Conservation (phyloP, 2,797 vertebrate species). For the Hypotaenidia okinawae region DNA sequence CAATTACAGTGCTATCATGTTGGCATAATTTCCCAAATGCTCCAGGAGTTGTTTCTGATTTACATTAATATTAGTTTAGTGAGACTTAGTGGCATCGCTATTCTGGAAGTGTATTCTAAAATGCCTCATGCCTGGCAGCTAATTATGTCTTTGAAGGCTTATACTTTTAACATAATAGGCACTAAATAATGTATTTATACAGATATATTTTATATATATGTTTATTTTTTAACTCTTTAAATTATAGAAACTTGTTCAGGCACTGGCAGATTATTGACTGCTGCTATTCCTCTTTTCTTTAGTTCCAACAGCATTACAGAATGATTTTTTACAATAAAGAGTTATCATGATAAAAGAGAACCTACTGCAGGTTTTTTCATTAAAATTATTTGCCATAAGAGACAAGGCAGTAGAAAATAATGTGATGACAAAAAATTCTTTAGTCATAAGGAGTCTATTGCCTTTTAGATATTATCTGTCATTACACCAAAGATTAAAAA, state of each 20-base stretch:
- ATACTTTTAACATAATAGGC: background rate
- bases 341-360: background rate
- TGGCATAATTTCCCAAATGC: background rate
- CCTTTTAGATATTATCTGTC: background rate
- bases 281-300: background rate
- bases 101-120: slow-evolving; percentile 22
- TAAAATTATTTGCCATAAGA: background rate
- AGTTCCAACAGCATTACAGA: background rate
- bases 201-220: background rate
- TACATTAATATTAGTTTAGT: slow-evolving; percentile 23
- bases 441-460: background rate
- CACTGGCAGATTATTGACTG: background rate
- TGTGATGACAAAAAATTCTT: background rate
- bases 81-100: background rate
- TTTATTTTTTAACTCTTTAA: background rate
- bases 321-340: background rate
- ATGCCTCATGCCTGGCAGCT: background rate
- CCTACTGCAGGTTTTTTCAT: background rate
- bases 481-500: background rate
- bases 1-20: background rate
- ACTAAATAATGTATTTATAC: background rate
- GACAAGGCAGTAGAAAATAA: background rate
- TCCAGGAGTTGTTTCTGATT: slow-evolving; percentile 6
- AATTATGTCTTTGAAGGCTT: slow-evolving; percentile 9
- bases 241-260: background rate